Evolutionary conservation across 2,797 vertebrate genomes (phyloP), one percentile per base, ranked within the genome.

Genomic region (Halcyon smyrnensis): DNA sequence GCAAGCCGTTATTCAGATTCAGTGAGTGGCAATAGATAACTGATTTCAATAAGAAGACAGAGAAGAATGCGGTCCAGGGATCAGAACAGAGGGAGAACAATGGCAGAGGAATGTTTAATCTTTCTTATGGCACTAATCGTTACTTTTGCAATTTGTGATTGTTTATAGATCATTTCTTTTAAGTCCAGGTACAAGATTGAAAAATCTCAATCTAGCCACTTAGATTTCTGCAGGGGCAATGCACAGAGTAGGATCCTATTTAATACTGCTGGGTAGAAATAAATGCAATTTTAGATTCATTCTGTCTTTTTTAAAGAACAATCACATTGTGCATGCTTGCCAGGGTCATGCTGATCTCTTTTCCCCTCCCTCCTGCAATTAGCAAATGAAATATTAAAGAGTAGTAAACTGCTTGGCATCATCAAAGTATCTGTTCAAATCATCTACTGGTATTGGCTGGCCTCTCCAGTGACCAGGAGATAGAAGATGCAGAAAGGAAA

Each of bases 1-100:
- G 97, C 94, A 95, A 98, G 98, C 97, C 65, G 98, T 98, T 98
- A 98, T 99, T 98, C 98, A 98, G 98, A 98, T 98, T 98, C 98
- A 98, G 96, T 95, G 94, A 98, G 98, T 96, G 62, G 98, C 98
- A 98, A 98, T 98, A 98, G 98, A 98, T 98, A 99, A 99, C 98
- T 98, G 98, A 98, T 98, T 98, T 98, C 98, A 98, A 98, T 98
- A 98, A 98, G 98, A 97, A 98, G 98, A 98, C 97, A 98, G 98
- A 98, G 98, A 98, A 98, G 98, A 98, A 98, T 98, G 98, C 77
- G 2, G 95, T 96, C 97, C 51, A 24, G 83, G 97, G 97, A 98
- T 98, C 97, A 97, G 97, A 97, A 97, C 96, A 97, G 97, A 98
- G 97, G 87, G 96, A 98, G 98, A 98, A 98, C 98, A 98, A 98